These are phyloP conservation scores for Eudyptes chrysolophus DNA, from an alignment of 2,113 vertebrate genomes.

Conservation along the genomic window DNA sequence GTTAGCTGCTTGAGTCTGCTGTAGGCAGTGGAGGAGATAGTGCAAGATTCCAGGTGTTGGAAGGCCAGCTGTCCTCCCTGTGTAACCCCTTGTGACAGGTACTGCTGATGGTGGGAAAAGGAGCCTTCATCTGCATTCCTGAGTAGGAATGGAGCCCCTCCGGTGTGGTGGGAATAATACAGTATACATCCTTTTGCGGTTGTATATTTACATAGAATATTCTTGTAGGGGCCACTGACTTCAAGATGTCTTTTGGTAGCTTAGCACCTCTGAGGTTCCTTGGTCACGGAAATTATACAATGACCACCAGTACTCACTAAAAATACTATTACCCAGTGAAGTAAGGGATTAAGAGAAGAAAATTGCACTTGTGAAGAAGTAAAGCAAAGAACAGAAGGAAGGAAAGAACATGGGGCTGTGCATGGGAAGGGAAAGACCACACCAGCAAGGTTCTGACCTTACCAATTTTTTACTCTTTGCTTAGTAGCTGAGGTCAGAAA, in stretches of 20 bases:
- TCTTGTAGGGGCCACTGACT: background rate
- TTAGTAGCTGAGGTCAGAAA: background rate
- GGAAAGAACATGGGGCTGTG: background rate
- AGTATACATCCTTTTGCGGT: background rate
- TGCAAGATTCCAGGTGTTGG: background rate
- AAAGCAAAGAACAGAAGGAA: background rate
- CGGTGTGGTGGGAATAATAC: background rate
- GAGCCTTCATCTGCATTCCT: background rate
- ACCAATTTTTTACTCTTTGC: background rate
- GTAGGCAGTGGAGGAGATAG: background rate
- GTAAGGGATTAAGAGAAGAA: background rate
- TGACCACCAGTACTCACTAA: background rate
- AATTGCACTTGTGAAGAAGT: background rate
- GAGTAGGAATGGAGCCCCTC: background rate
- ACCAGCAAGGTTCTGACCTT: background rate
- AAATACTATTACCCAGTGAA: background rate
- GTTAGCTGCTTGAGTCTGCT: background rate
- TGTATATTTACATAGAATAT: background rate
- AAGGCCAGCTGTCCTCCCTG: background rate
- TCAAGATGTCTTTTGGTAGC: background rate
- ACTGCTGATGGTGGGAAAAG: background rate
- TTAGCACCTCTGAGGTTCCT: background rate
- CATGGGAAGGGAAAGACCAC: rapidly evolving
- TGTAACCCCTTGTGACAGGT: background rate
- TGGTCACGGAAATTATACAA: background rate